Conservation (phyloP, 2,113 vertebrate species). For the Odobenus rosmarus region DNA sequence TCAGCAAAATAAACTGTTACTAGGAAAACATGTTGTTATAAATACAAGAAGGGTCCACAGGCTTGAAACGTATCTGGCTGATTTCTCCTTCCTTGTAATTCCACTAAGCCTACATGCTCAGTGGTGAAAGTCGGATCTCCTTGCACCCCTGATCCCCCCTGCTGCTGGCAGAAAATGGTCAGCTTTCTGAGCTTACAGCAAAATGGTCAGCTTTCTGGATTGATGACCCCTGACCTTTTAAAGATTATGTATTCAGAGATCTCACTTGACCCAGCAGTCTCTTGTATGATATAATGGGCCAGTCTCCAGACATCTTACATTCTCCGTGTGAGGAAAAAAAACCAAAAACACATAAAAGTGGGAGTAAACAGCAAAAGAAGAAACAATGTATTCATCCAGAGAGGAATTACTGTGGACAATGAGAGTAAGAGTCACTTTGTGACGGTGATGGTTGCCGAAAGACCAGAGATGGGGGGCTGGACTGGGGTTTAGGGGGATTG, state of each 20-base stretch:
- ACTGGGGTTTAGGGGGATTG: background rate
- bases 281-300: background rate
- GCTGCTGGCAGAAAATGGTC: background rate
- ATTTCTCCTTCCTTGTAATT: slow-evolving; percentile 62
- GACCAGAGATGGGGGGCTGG: too few species aligned
- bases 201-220: slow-evolving; percentile 36
- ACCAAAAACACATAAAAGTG: background rate
- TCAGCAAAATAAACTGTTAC: slow-evolving; percentile 74
- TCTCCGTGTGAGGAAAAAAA: background rate
- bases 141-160: background rate
- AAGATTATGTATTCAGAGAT: background rate
- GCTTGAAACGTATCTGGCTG: slow-evolving; percentile 57
- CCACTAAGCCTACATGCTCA: slow-evolving; percentile 54
- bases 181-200: background rate
- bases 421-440: background rate
- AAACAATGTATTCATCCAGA: background rate
- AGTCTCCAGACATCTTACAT: background rate
- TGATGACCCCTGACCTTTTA: background rate
- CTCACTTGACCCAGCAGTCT: background rate
- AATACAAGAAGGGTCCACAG: slow-evolving; percentile 64
- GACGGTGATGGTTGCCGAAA: background rate
- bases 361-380: background rate
- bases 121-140: background rate
- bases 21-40: slow-evolving; percentile 72
- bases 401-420: background rate